These are phyloP conservation scores for Drosophila bocki DNA, from an alignment of 1,140 invertebrate genomes.

Conservation along the genomic window DNA sequence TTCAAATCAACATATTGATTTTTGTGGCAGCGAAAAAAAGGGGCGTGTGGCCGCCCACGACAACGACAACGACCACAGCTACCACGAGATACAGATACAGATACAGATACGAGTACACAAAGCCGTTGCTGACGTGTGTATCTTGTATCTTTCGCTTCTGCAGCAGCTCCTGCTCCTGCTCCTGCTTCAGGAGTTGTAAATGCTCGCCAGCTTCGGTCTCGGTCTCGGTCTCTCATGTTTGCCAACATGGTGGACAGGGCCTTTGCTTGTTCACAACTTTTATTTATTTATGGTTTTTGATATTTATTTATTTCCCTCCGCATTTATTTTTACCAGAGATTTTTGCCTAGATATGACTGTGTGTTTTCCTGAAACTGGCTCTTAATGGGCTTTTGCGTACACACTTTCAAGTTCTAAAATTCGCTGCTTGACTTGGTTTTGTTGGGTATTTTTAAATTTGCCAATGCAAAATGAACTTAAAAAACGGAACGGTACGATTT, in stretches of 20 bases:
- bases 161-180: constrained; percentile 6
- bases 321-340: constrained; percentile 50
- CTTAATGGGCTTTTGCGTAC: constrained; percentile 26
- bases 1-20: constrained; percentile 83
- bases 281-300: constrained; percentile 66
- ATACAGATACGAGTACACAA: constrained; percentile 55
- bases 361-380: constrained; percentile 27
- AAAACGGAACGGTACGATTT: neutral
- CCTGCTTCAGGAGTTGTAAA: constrained; percentile 34
- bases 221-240: constrained; percentile 44
- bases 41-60: constrained; percentile 47
- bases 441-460: neutral
- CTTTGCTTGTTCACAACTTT: constrained; percentile 63
- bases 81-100: constrained; percentile 49
- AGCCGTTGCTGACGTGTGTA: constrained; percentile 73
- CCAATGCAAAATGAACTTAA: neutral
- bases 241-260: constrained; percentile 59
- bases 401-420: constrained; percentile 9
- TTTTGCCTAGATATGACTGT: constrained; percentile 32
- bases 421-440: constrained; percentile 13
- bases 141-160: constrained; percentile 64
- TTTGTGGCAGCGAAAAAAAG: constrained; percentile 57
- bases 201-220: constrained; percentile 21
- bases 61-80: constrained; percentile 43
- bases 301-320: constrained; percentile 50